Base-by-base conservation (phyloP, 35 echinoderm and acorn worm species). In the Strongylocentrotus purpuratus region DNA sequence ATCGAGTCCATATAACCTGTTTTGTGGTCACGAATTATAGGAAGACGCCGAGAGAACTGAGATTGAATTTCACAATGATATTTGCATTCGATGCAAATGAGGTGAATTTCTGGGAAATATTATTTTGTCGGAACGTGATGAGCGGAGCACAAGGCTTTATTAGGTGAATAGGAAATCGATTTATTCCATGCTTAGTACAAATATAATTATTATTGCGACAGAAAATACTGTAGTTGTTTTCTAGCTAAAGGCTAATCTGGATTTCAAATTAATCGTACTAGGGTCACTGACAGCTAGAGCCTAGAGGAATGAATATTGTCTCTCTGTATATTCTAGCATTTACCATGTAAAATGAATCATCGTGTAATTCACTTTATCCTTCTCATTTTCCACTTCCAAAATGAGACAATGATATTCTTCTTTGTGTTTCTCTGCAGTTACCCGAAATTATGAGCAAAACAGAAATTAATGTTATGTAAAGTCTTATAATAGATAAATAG, bases 21-120 rank as follows among this genome's bases (percentile, higher is more conserved):
- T 55, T 78, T 78, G 65, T 5, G 65, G 65, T 78, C 65, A 78
- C 65, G 25, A 28, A 0, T 78, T n/a, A n/a, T n/a, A 0, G 28
- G 65, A 28, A 78, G 65, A 78, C 20, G n/a, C 4, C 18, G 65
- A 78, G 20, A 28, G 25, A 78, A n/a, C 20, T 28, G 65, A 78
- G 65, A 28, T 78, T 8, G n/a, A 2, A 78, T 78, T 28, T 78
- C 65, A 78, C 65, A 78, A 78, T 78, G 65, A n/a, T n/a, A n/a
- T 78, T 78, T 78, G 65, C 65, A 78, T 78, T 78, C 65, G 65
- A 78, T 78, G 65, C 20, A 78, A 78, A 78, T 78, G 22, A 78
- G 20, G 65, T 78, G 65, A 78, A 78, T 78, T 78, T 78, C 65
- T 78, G 22, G 20, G 65, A 78, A 78, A 78, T 78, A 78, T 78